Percentiles rank a stretch among this genome's conserved stretches.
Conservation (phyloP, 2,888 invertebrate genomes). For the Cosmia pyralina region DNA sequence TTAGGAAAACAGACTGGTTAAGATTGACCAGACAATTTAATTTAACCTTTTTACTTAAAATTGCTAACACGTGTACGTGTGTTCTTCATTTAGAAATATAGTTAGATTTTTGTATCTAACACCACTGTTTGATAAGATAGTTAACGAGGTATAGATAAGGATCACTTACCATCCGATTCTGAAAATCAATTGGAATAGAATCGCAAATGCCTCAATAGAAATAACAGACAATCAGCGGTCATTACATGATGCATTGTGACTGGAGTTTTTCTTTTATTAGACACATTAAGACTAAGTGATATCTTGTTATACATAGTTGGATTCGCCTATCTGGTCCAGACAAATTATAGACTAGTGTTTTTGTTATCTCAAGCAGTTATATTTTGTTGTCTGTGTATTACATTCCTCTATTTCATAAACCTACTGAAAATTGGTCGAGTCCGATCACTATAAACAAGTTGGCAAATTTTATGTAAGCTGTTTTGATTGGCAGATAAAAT, state of each 20-base stretch:
- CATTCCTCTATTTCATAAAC: too few species aligned
- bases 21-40: background rate
- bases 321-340: background rate
- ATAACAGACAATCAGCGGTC: conserved; percentile 29
- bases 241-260: conserved; percentile 35
- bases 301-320: conserved; percentile 30
- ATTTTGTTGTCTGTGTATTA: too few species aligned
- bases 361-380: background rate
- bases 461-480: background rate
- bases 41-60: background rate
- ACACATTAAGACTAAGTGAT: conserved; percentile 29
- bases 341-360: conserved; percentile 13
- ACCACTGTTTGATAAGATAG: conserved; percentile 10
- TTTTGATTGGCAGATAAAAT: background rate
- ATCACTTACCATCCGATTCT: conserved; percentile 27
- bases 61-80: too few species aligned
- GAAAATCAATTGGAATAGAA: conserved; percentile 40
- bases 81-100: background rate
- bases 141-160: conserved; percentile 27
- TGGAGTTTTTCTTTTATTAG: conserved; percentile 4
- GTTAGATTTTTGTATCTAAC: background rate
- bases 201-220: conserved; percentile 14
- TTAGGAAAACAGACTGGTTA: background rate
- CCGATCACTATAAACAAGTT: background rate
- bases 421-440: background rate